Base-by-base conservation (phyloP, 2,888 invertebrate species). In the Monopis laevigella region DNA sequence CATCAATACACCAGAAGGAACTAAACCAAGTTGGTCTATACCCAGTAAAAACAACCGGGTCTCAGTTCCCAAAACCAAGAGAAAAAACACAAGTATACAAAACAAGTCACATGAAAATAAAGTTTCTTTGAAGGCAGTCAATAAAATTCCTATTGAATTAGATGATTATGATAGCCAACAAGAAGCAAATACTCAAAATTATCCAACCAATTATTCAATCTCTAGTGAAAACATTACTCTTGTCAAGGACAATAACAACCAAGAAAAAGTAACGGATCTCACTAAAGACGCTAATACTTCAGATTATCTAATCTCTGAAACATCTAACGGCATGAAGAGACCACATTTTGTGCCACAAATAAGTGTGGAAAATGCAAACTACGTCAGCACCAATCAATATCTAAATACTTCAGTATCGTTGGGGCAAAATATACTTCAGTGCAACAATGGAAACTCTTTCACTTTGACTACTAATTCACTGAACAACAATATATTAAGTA, bases 91-190 rank as follows among this genome's bases (percentile, higher is more conserved):
- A 2, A 53, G 48, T 26, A 52, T 57, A 1, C 65, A 36, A 3
- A 36, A 17, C 3, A 21, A 62, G 46, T 3, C n/a, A 6, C 5
- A 18, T 19, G 18, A 19, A 4, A 10, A 58, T 4, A 66, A 2
- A n/a, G n/a, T n/a, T n/a, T n/a, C n/a, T n/a, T n/a, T n/a, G n/a
- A n/a, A n/a, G n/a, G n/a, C n/a, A n/a, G 67, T 64, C 1, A 69
- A 70, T 35, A 51, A 59, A 13, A 71, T 77, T 45, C 70, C 75
- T 0, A 75, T 78, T 36, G 78, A 78, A 48, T 68, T 75, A 0
- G 78, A 64, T 40, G 78, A 80, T 45, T 75, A 72, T 47, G 78
- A 78, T 43, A 78, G 73, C 46, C 51, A 75, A 16, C 67, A 72
- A 0, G 78, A 73, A 42, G 58, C 59, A 26, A 50, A 71, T 21